Evolutionary conservation across 2,888 invertebrate genomes (phyloP).

Genomic region (Cataglyphis livida): DNA sequence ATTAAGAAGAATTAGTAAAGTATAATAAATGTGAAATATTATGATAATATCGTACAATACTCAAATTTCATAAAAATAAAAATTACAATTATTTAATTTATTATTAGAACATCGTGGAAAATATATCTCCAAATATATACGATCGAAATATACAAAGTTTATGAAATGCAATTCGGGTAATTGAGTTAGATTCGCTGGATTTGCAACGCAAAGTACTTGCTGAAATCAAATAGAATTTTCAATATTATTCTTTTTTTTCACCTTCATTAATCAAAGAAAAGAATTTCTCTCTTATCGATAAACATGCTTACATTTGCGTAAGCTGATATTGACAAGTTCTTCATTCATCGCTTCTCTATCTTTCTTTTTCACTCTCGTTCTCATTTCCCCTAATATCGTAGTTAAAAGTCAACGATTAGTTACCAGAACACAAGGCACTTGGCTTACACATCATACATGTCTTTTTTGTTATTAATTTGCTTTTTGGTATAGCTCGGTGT

Average conservation of each 20-base stretch:
- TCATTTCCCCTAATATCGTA: conserved; percentile 78
- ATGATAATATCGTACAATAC: background rate
- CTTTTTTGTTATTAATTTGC: conserved; percentile 72
- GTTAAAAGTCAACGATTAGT: conserved; percentile 85
- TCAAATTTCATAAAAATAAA: background rate
- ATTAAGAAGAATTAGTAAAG: background rate
- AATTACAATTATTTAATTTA: background rate
- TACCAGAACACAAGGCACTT: conserved; percentile 85
- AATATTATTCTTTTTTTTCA: background rate
- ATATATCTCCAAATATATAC: background rate
- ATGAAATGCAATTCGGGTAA: background rate
- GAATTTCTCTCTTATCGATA: conserved; percentile 47
- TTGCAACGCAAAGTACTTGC: conserved; percentile 58
- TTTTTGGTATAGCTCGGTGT: conserved; percentile 80
- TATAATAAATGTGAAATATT: background rate
- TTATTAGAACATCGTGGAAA: background rate
- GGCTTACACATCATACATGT: conserved; percentile 84
- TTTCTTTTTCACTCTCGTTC: conserved; percentile 56
- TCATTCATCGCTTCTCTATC: conserved; percentile 53
- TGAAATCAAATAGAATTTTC: background rate
- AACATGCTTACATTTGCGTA: conserved; percentile 53
- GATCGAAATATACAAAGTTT: background rate
- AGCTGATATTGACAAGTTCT: conserved; percentile 54
- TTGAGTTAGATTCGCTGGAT: conserved; percentile 39
- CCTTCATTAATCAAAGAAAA: conserved; percentile 2